Base-by-base conservation (phyloP, 2,888 invertebrate genomes). In the Tetragonisca angustula region DNA sequence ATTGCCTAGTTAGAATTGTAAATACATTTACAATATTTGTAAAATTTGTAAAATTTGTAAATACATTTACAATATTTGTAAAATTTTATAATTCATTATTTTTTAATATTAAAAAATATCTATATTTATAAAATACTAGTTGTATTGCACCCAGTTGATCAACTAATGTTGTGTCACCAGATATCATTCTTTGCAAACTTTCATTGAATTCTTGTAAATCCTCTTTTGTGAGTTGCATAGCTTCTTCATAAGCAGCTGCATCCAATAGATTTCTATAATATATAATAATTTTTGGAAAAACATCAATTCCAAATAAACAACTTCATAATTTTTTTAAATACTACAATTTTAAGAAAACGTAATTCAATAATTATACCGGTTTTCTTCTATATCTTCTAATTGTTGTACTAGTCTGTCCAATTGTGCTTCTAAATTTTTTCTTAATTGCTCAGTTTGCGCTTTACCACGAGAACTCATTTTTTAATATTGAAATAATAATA, bases 171-270 rank as follows among this genome's bases (percentile, higher is more conserved):
- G 97, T 95, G 92, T 97, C 95, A n/a, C 97, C 97, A 75, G 95
- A 95, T 86, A 95, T 95, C 91, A 97, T 95, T 92, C 96, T 96
- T 73, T 95, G 95, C 54, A 97, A 94, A 71, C 96, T 96, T 78
- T 95, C 95, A 90, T 96, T 96, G 81, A 97, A 96, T 92, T 97
- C 97, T 89, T 96, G 96, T 43, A 97, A 94, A 92, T 97, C 97
- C 83, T 97, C 97, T 90, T 96, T 94, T 0, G 97, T 97, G 86
- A 97, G 97, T 88, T 95, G 95, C 93, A 96, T 96, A 13, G 96
- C 96, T 92, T 97, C 96, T 83, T 96, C 95, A 94, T 97, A 97
- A 93, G 97, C 97, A 54, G 95, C 95, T 9, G 93, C 92, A 24
- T 96, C 96, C 85, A 97, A 91, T 77, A 96, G 96, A 88, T 95